Base-by-base conservation (phyloP, 2,113 vertebrate species). In the Carollia perspicillata region DNA sequence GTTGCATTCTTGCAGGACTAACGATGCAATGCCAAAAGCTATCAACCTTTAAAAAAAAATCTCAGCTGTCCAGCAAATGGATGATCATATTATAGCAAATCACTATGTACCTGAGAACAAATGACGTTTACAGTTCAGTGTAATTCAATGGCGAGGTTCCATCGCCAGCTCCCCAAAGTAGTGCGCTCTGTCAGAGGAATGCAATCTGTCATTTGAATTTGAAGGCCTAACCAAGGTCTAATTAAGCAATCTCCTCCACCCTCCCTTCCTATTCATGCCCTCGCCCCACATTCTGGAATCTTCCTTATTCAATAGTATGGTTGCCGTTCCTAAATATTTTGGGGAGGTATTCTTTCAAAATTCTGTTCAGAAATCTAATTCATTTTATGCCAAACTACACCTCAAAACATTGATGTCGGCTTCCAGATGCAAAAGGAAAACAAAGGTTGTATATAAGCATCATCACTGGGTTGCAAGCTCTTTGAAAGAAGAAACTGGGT, bases 11-110 rank as follows among this genome's bases (percentile, higher is more conserved):
- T 97, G 68, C 40, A 96, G 58, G 17, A 89, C 22, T 89, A 97
- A 97, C 96, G 96, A 97, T 65, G n/a, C 93, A 92, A 97, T 86
- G 87, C 95, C 96, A 97, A 97, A 95, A 94, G 75, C 86, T 97
- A 98, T 96, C 86, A 95, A 18, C 1, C 79, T 96, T 96, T 97
- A 75, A 87, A 97, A 95, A 95, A 60, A 97, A 96, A 95, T 83
- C 92, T 97, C 84, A 97, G 72, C 86, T 98, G 88, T 89, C 95
- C 80, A 92, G 96, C 33, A 97, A 98, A 97, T 94, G 91, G 90
- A 90, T 98, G 96, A 95, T 92, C 94, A 91, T 96, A 91, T 95
- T 96, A 96, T 28, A 89, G 91, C 71, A 97, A 96, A 97, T 87
- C 89, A 92, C 90, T 93, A 86, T 80, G 80, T 65, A 96, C 93